Percentiles rank a stretch among this genome's conserved stretches.
Conservation (phyloP, 2,113 vertebrate genomes). For the Nothobranchius kuhntae region DNA sequence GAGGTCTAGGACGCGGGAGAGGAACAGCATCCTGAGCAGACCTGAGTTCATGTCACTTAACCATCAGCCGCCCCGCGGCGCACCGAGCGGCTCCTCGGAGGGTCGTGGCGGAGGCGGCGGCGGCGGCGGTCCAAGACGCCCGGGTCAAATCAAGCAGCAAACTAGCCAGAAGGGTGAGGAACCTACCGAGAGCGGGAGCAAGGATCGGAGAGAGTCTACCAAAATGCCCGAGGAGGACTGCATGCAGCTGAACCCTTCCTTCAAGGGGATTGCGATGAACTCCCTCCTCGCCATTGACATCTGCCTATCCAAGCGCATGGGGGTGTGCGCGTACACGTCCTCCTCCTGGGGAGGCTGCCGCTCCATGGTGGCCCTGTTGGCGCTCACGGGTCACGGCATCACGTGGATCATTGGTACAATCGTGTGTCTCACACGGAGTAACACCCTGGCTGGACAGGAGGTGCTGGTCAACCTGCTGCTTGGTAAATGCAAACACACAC, state of each 20-base stretch:
- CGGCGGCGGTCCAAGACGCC: conserved; percentile 56
- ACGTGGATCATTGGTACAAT: conserved; percentile 94
- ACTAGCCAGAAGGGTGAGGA: conserved; percentile 64
- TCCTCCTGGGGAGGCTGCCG: conserved; percentile 92
- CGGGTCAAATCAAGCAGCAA: conserved; percentile 56
- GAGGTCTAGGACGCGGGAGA: conserved; percentile 84
- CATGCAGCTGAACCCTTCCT: conserved; percentile 97
- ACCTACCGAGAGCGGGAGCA: conserved; percentile 73
- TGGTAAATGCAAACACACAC: conserved; percentile 81
- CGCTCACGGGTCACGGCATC: conserved; percentile 91
- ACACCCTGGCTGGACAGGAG: conserved; percentile 92
- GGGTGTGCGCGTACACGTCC: conserved; percentile 86
- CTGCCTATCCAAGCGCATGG: conserved; percentile 93
- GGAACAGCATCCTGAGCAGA: conserved; percentile 85
- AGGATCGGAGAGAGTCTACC: conserved; percentile 82
- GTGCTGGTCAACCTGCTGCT: conserved; percentile 96
- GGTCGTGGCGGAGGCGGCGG: conserved; percentile 68
- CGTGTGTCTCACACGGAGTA: conserved; percentile 92
- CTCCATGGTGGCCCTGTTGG: conserved; percentile 90
- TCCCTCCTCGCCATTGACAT: conserved; percentile 95
- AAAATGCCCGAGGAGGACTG: conserved; percentile 94
- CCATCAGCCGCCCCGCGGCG: conserved; percentile 79
- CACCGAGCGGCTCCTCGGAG: conserved; percentile 65
- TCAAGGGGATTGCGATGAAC: conserved; percentile 92
- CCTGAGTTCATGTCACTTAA: conserved; percentile 93